A percentile compares a stretch with the other conserved stretches of the same genome.
Evolutionary conservation across 1,140 invertebrate genomes (phyloP).

Genomic region (Brachionus rubens): DNA sequence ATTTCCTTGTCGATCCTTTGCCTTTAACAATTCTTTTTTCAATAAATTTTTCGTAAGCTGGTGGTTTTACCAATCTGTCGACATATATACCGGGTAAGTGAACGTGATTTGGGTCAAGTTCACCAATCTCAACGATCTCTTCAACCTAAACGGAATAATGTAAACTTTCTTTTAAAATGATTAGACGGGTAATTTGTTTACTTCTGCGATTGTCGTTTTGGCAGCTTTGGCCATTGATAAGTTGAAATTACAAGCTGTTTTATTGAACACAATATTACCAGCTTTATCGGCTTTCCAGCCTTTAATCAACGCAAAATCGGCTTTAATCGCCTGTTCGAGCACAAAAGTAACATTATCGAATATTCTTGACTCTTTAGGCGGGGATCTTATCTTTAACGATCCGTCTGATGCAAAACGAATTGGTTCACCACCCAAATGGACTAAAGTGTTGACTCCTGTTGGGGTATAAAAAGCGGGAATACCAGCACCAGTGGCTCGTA

Average conservation of each 20-base stretch:
- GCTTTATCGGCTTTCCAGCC: slow-evolving; percentile 90
- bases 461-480: slow-evolving; percentile 98
- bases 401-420: slow-evolving; percentile 73
- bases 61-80: slow-evolving; percentile 78
- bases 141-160: slow-evolving; percentile 64
- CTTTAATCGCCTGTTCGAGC: slow-evolving; percentile 90
- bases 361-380: slow-evolving; percentile 60
- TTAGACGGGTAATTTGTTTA: slow-evolving; percentile 55
- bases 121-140: slow-evolving; percentile 81
- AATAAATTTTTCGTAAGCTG: slow-evolving; percentile 80
- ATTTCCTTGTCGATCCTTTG: slow-evolving; percentile 61
- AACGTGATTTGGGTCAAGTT: slow-evolving; percentile 77
- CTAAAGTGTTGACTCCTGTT: slow-evolving; percentile 87
- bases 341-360: slow-evolving; percentile 85
- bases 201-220: slow-evolving; percentile 79
- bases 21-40: slow-evolving; percentile 65
- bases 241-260: slow-evolving; percentile 89
- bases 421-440: slow-evolving; percentile 85
- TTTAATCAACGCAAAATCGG: slow-evolving; percentile 92
- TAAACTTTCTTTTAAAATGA: not conserved
- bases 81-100: slow-evolving; percentile 91
- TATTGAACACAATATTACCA: slow-evolving; percentile 87
- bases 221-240: slow-evolving; percentile 89
- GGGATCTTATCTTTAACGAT: not conserved
- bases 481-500: slow-evolving; percentile 89